Conservation (phyloP, 1,140 invertebrate species). For the Ips typographus region DNA sequence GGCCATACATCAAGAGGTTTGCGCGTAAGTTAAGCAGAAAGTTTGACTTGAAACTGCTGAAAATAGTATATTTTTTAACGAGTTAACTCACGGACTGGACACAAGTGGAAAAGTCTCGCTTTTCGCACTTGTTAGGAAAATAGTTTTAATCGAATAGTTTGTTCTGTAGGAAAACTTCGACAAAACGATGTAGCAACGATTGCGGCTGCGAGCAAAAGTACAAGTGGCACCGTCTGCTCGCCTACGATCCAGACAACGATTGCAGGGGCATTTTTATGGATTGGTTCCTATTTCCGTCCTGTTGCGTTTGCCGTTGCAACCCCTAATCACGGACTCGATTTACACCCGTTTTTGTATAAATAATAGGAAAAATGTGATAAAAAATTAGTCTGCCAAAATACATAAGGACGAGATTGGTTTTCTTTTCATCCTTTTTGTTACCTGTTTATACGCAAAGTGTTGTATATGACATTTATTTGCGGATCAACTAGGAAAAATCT, state of each 20-base stretch:
- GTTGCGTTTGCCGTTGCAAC: constrained; percentile 86
- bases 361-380: constrained; percentile 3
- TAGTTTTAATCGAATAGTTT: background rate
- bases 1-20: constrained; percentile 93
- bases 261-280: constrained; percentile 95
- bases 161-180: constrained; percentile 69
- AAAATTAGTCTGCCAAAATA: background rate
- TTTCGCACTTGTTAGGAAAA: background rate
- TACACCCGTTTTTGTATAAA: background rate
- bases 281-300: constrained; percentile 93
- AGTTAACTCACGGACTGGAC: no score
- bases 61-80: background rate
- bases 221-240: constrained; percentile 83
- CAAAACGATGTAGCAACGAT: constrained; percentile 75
- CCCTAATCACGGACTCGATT: constrained; percentile 9
- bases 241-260: constrained; percentile 90
- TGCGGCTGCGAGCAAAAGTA: constrained; percentile 90
- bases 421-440: no score
- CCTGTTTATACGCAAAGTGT: no score
- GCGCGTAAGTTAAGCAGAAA: constrained; percentile 48
- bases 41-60: background rate
- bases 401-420: no score
- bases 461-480: no score
- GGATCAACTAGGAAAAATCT: no score
- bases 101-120: no score